phyloP scores from a whole-genome alignment of 2,797 vertebrate genomes.

The Notolabrus celidotus region DNA sequence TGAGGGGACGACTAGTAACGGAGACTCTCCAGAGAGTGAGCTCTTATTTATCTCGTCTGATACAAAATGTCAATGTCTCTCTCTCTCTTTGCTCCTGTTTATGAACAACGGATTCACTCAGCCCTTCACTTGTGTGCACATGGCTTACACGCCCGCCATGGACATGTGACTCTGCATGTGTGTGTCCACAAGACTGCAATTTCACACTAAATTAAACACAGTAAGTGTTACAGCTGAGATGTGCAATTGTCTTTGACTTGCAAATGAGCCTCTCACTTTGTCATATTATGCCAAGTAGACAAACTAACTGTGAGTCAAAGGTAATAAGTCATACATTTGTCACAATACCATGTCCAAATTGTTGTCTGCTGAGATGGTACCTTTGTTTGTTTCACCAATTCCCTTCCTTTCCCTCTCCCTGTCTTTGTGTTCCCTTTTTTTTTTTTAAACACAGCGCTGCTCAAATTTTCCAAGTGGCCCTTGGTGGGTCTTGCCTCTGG shows the following conservation, averaged over 20 bases:
- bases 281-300: conserved; percentile 20
- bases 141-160: conserved; percentile 14
- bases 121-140: conserved; percentile 7
- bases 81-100: conserved; percentile 31
- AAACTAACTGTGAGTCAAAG: conserved; percentile 2
- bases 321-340: conserved; percentile 8
- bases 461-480: conserved; percentile 54
- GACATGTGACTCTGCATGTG: conserved; percentile 30
- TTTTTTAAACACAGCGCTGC: conserved; percentile 38
- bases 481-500: conserved; percentile 36
- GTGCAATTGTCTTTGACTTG: conserved; percentile 54
- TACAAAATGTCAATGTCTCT: neutral
- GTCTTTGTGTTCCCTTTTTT: conserved; percentile 14
- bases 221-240: conserved; percentile 55
- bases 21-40: neutral
- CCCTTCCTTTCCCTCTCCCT: neutral
- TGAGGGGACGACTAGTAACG: neutral
- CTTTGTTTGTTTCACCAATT: conserved; percentile 27
- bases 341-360: conserved; percentile 3
- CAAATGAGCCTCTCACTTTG: conserved; percentile 54
- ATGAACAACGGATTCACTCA: conserved; percentile 35
- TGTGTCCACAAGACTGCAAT: conserved; percentile 44
- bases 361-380: conserved; percentile 20
- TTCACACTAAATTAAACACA: conserved; percentile 75
- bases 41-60: conserved; percentile 25